A percentile compares a stretch with the other conserved stretches of the same genome.
Evolutionary conservation across 2,888 invertebrate genomes (phyloP).

Genomic region (Sepiola atlantica): DNA sequence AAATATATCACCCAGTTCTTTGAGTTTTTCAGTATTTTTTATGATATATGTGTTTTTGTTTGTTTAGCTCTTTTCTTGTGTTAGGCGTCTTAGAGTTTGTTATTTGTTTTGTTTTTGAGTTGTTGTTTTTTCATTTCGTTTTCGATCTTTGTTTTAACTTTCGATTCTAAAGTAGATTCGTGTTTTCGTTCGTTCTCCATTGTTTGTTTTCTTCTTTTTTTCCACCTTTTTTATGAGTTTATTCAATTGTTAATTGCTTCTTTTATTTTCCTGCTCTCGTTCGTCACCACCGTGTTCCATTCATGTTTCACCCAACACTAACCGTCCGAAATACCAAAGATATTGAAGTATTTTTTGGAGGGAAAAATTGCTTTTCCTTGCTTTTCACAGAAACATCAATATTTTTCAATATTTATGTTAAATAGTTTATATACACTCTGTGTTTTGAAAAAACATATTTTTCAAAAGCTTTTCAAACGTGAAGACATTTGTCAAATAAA

Average conservation of each 20-base stretch:
- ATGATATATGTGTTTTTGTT: neutral
- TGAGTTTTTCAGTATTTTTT: neutral
- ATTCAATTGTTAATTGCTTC: neutral
- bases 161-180: neutral
- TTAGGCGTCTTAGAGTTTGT: neutral
- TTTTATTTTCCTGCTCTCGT: neutral
- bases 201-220: neutral
- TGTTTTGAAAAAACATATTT: neutral
- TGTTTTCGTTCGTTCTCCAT: neutral
- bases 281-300: neutral
- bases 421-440: neutral
- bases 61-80: neutral
- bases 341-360: neutral
- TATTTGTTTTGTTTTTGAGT: neutral
- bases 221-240: neutral
- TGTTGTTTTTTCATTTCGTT: neutral
- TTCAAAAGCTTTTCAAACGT: neutral
- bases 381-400: neutral
- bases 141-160: neutral
- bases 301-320: neutral
- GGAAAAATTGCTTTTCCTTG: neutral
- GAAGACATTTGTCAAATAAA: neutral
- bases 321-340: neutral
- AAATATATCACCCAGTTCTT: slow-evolving; percentile 32
- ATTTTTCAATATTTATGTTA: neutral